phyloP scores from a whole-genome alignment of 2,113 vertebrate species.

The Puffinus mauretanicus region DNA sequence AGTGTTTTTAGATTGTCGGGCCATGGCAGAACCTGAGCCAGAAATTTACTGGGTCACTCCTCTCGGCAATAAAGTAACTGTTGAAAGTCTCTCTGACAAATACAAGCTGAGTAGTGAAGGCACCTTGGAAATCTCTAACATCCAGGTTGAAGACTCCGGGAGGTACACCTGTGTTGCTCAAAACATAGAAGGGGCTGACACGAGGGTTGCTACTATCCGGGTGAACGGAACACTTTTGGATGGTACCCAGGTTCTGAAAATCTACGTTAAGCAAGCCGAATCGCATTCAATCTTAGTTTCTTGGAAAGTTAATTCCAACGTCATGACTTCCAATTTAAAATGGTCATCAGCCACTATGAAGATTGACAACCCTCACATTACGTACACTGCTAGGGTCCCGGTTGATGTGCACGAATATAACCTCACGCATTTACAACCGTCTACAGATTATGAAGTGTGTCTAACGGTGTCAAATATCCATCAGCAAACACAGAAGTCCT shows the following conservation, averaged over 20 bases:
- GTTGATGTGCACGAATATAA: slow-evolving; percentile 98
- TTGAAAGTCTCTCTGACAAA: slow-evolving; percentile 85
- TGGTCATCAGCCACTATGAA: slow-evolving; percentile 98
- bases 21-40: slow-evolving; percentile 94
- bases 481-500: slow-evolving; percentile 91
- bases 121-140: slow-evolving; percentile 85
- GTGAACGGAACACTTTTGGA: slow-evolving; percentile 94
- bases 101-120: slow-evolving; percentile 89
- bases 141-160: slow-evolving; percentile 91
- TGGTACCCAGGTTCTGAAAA: slow-evolving; percentile 89
- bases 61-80: slow-evolving; percentile 88
- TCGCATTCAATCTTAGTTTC: slow-evolving; percentile 94
- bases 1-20: slow-evolving; percentile 89
- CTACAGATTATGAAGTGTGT: slow-evolving; percentile 95
- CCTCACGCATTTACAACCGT: slow-evolving; percentile 92
- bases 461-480: slow-evolving; percentile 92
- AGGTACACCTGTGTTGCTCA: slow-evolving; percentile 96
- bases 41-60: slow-evolving; percentile 99
- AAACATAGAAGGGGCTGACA: slow-evolving; percentile 92
- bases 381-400: slow-evolving; percentile 93
- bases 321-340: slow-evolving; percentile 93
- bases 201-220: slow-evolving; percentile 84
- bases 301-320: slow-evolving; percentile 93
- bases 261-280: slow-evolving; percentile 91
- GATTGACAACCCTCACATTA: slow-evolving; percentile 97